phyloP scores from a whole-genome alignment of 2,797 vertebrate species.

The Atherinosoma microstoma region DNA sequence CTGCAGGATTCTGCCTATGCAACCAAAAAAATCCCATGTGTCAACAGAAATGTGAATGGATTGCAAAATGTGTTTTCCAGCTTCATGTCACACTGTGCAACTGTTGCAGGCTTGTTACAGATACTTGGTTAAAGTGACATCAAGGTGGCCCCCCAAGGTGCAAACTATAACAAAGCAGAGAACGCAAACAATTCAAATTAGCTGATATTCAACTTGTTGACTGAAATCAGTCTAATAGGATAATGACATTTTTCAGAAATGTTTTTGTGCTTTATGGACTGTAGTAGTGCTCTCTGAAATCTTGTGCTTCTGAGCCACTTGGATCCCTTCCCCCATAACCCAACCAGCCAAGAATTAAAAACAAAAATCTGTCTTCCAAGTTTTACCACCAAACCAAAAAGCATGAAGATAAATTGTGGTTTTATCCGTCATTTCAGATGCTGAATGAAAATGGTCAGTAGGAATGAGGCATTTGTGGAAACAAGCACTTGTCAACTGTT shows the following conservation, averaged over 20 bases:
- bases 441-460: slow-evolving; percentile 7
- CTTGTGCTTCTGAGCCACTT: background rate
- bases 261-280: background rate
- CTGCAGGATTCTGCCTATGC: background rate
- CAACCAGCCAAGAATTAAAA: background rate
- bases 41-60: slow-evolving; percentile 4
- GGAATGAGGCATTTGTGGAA: slow-evolving; percentile 2
- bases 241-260: background rate
- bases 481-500: background rate
- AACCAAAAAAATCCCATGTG: background rate
- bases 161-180: background rate
- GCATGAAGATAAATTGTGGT: slow-evolving; percentile 1
- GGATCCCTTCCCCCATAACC: background rate
- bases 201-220: background rate
- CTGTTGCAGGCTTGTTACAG: background rate
- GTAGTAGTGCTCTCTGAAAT: background rate
- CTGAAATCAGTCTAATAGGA: background rate
- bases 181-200: background rate
- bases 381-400: slow-evolving; percentile 6
- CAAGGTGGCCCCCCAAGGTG: background rate
- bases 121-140: background rate
- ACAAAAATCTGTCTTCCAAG: background rate
- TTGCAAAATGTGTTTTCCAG: slow-evolving; percentile 16
- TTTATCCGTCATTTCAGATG: background rate
- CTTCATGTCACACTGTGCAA: background rate